Evolutionary conservation across 2,888 invertebrate genomes (phyloP).

Genomic region (Leucophenga montana): DNA sequence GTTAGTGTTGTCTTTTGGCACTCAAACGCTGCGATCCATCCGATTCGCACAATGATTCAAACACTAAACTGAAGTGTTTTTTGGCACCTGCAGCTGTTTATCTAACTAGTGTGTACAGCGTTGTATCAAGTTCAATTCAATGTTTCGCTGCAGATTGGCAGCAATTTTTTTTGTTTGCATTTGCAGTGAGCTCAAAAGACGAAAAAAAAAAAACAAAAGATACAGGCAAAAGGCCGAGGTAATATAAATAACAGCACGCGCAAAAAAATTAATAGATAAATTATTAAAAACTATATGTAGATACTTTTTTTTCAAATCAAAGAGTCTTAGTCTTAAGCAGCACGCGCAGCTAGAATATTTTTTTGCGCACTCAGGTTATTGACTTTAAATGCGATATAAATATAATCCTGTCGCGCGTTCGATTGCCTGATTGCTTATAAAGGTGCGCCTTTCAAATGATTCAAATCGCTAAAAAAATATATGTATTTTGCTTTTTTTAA

Average conservation of each 20-base stretch:
- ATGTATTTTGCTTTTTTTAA: constrained; percentile 5
- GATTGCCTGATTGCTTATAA: constrained; percentile 44
- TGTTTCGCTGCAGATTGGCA: constrained; percentile 43
- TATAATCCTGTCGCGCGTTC: constrained; percentile 21
- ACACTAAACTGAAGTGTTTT: background rate
- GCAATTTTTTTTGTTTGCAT: too few species aligned
- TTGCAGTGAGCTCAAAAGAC: background rate
- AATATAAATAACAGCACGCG: constrained; percentile 61
- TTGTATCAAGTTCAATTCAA: constrained; percentile 18
- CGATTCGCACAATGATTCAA: background rate
- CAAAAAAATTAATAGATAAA: too few species aligned
- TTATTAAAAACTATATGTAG: too few species aligned
- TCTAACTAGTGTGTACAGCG: background rate
- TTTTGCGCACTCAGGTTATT: constrained; percentile 55
- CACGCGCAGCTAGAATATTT: constrained; percentile 34
- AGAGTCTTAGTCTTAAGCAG: constrained; percentile 26
- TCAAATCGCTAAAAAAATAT: background rate
- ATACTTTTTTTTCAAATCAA: too few species aligned
- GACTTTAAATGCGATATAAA: constrained; percentile 59
- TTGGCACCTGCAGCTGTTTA: constrained; percentile 50
- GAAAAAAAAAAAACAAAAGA: background rate
- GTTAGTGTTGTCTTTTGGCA: constrained; percentile 28
- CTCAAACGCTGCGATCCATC: background rate
- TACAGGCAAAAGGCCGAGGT: constrained; percentile 57
- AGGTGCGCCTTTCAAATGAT: constrained; percentile 46